Base-by-base conservation (phyloP, 2,888 invertebrate genomes). In the Alloplasta piceator region DNA sequence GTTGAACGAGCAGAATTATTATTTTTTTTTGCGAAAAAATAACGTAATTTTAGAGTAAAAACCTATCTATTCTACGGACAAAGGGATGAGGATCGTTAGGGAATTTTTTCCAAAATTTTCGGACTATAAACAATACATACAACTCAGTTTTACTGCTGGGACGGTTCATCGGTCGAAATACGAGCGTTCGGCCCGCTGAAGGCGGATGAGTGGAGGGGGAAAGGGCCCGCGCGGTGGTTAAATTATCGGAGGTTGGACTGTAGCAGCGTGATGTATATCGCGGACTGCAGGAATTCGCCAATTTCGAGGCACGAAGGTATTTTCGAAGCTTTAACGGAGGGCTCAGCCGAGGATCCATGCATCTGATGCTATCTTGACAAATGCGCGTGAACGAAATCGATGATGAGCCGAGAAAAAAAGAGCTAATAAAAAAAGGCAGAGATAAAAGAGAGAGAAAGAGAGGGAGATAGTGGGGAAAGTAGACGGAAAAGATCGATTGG, bases 401-500 rank as follows among this genome's bases (percentile, higher is more conserved):
- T 71, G 75, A 80, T 56, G 41, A 16, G 48, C 63, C 16, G 43
- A 61, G 58, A 39, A 64, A 58, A 70, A 58, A 77, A 38, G 26
- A 26, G 26, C 26, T 26, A 7, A 36, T 7, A 14, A 55, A 56
- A 55, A 48, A 39, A 46, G 38, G 43, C 16, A 14, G 43, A 38
- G 14, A 63, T n/a, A 39, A 5, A 5, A 6, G 9, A 46, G 26
- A 38, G 41, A 39, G 71, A 71, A 3, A 26, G 26, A 26, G 26
- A 26, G 41, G 41, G 26, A 26, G 26, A 26, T 26, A 26, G 41
- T 50, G 10, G 60, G 10, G 55, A 64, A 26, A 63, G 26, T 26
- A 26, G 39, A 12, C 10, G 41, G 10, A 52, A 66, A 56, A 68
- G 80, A 80, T 80, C 80, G 80, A 80, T 80, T 46, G 55, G 36